A percentile compares a stretch with the other conserved stretches of the same genome.
These are phyloP conservation scores for Hypocryptadius cinnamomeus DNA, from an alignment of 2,113 vertebrate genomes.

Conservation along the genomic window DNA sequence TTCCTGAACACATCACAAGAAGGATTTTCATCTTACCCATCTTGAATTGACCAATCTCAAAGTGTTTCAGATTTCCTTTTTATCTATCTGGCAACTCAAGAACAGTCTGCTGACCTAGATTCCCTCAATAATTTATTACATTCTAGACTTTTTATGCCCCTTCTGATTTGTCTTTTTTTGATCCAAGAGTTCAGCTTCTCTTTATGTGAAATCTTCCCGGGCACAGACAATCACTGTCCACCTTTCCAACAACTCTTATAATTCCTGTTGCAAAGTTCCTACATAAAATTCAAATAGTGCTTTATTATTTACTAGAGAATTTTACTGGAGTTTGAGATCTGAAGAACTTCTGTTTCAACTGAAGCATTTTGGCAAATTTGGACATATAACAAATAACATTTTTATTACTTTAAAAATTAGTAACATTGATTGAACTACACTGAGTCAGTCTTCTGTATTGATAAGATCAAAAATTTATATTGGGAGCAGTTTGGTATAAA, in stretches of 20 bases:
- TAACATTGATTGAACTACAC: background rate
- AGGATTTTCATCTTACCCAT: background rate
- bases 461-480: background rate
- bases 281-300: background rate
- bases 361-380: background rate
- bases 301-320: background rate
- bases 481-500: background rate
- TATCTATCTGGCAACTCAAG: background rate
- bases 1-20: background rate
- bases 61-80: background rate
- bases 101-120: background rate
- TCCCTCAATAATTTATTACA: slow-evolving; percentile 9
- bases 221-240: background rate
- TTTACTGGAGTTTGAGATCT: background rate
- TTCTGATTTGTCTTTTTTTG: background rate
- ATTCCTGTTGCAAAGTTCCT: background rate
- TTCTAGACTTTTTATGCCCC: background rate
- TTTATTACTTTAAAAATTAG: background rate
- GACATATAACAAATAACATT: background rate
- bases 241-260: background rate
- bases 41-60: background rate
- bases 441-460: background rate
- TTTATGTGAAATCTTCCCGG: background rate
- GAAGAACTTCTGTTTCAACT: background rate
- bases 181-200: background rate